A percentile compares a stretch with the other conserved stretches of the same genome.
Evolutionary conservation across 2,113 vertebrate species (phyloP).

Genomic region (Platysternon megacephalum): DNA sequence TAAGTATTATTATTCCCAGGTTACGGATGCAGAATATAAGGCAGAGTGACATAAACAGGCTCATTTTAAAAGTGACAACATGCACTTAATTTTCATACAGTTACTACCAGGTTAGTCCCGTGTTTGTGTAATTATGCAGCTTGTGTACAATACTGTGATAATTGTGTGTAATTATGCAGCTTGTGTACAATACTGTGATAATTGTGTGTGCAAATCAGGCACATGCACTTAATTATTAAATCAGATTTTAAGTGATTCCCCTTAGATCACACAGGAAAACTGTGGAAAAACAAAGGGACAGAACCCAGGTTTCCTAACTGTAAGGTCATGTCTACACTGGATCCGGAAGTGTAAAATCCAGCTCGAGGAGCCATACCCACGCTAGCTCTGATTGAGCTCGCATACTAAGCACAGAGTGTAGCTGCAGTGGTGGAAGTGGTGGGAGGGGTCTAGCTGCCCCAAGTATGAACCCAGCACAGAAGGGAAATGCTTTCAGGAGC

Average conservation of each 20-base stretch:
- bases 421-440: background rate
- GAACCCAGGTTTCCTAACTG: background rate
- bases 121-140: background rate
- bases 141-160: background rate
- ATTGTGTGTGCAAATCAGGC: background rate
- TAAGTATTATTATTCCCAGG: background rate
- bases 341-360: too few species aligned
- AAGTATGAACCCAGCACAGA: background rate
- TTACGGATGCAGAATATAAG: background rate
- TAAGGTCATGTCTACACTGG: background rate
- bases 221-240: background rate
- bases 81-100: background rate
- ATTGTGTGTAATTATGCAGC: too few species aligned
- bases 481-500: background rate
- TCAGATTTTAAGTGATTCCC: background rate
- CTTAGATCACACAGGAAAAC: background rate
- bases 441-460: background rate
- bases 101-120: background rate
- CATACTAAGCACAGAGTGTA: background rate
- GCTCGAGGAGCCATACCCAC: too few species aligned
- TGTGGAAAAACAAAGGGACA: background rate
- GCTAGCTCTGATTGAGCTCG: too few species aligned
- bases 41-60: background rate
- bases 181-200: too few species aligned
- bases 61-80: background rate